Evolutionary conservation across 2,888 invertebrate species (phyloP).

Genomic region (Bembecia ichneumoniformis): DNA sequence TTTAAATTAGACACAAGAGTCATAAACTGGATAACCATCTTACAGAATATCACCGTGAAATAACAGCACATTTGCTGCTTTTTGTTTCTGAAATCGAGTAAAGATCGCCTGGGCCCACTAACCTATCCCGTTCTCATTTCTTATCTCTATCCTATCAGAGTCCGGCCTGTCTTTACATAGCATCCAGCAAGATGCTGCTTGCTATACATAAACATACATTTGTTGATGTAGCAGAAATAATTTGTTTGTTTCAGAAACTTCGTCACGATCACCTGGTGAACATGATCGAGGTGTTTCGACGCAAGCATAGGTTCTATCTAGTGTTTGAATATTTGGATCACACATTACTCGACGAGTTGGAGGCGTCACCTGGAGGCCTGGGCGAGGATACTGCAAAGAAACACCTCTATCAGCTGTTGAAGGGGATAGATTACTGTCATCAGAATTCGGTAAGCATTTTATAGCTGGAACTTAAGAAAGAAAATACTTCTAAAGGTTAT

Average conservation of each 20-base stretch:
- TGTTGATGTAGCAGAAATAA: no score
- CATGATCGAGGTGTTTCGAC: constrained; percentile 89
- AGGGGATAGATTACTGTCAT: constrained; percentile 87
- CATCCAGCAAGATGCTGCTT: no score
- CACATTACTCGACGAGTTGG: constrained; percentile 87
- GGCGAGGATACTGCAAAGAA: constrained; percentile 81
- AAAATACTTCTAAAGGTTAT: not conserved
- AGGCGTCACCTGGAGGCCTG: constrained; percentile 79
- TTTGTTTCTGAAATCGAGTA: no score
- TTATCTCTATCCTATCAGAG: no score
- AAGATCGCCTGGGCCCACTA: no score
- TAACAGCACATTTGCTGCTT: no score
- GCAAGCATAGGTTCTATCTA: constrained; percentile 86
- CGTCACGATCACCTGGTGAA: constrained; percentile 91
- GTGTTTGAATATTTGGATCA: constrained; percentile 92
- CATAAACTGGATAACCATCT: no score
- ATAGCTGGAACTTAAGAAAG: not conserved
- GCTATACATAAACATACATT: no score
- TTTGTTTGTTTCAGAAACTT: constrained; percentile 79
- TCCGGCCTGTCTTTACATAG: no score
- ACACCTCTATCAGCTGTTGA: constrained; percentile 85
- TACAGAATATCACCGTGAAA: no score
- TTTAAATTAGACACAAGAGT: no score
- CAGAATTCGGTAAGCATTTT: constrained; percentile 78
- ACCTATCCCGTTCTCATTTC: no score